phyloP scores from a whole-genome alignment of 1,140 invertebrate species.

The Trialeurodes vaporariorum region DNA sequence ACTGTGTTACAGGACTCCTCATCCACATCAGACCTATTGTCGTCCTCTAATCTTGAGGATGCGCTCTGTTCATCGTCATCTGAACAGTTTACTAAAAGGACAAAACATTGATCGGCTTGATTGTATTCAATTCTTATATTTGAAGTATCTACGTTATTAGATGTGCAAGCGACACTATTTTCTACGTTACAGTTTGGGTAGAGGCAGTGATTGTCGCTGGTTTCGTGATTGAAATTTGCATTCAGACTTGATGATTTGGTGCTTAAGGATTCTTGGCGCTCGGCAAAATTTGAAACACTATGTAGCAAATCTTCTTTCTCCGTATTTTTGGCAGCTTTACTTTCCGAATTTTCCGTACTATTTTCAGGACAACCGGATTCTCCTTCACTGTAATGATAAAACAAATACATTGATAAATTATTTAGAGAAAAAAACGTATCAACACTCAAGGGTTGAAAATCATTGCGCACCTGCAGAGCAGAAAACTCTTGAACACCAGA shows the following conservation, averaged over 20 bases:
- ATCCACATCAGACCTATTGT: neutral
- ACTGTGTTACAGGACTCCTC: neutral
- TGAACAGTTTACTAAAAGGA: neutral
- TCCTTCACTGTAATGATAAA: neutral
- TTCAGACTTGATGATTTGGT: neutral
- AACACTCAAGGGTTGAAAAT: too few species aligned
- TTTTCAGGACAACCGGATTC: neutral
- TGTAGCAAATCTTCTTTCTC: neutral
- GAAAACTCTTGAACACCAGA: too few species aligned
- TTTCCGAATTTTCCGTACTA: neutral
- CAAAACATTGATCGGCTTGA: neutral
- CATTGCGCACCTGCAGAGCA: too few species aligned
- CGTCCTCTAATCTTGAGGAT: neutral
- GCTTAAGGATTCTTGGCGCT: neutral
- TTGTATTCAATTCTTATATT: neutral
- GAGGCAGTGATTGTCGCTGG: neutral
- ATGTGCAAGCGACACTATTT: neutral
- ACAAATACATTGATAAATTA: too few species aligned
- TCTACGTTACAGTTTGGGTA: neutral
- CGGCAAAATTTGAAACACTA: neutral
- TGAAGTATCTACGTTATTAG: neutral
- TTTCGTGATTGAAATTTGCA: neutral
- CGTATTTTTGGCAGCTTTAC: neutral
- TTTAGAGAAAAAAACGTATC: too few species aligned
- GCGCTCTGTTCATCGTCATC: neutral